These are phyloP conservation scores for Aricia agestis DNA, from an alignment of 1,140 invertebrate genomes.

Conservation along the genomic window DNA sequence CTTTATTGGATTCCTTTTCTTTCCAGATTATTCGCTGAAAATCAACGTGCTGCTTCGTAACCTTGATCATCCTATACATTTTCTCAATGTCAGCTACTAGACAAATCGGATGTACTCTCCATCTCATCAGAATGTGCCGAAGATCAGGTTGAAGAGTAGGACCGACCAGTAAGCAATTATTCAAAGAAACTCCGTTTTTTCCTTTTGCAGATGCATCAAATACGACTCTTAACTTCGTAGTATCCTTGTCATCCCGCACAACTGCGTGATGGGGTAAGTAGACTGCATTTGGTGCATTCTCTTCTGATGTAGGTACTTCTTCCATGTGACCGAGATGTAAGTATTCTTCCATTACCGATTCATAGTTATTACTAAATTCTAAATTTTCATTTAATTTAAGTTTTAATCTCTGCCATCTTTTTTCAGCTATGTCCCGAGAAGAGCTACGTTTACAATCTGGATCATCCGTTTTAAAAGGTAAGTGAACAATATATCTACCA, in stretches of 20 bases:
- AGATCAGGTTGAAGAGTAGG: slow-evolving; percentile 28
- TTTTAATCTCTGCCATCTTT: slow-evolving; percentile 22
- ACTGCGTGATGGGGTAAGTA: slow-evolving; percentile 31
- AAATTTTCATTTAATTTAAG: slow-evolving; percentile 16
- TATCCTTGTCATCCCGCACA: slow-evolving; percentile 26
- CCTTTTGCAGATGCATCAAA: slow-evolving; percentile 29
- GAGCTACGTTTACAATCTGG: slow-evolving; percentile 18
- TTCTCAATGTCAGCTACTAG: too few relatives aligned
- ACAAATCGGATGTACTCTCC: too few relatives aligned
- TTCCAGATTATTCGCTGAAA: slow-evolving; percentile 30
- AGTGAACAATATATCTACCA: slow-evolving; percentile 25
- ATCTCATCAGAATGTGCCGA: slow-evolving; percentile 25
- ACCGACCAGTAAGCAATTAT: slow-evolving; percentile 25
- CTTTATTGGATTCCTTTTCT: slow-evolving; percentile 6
- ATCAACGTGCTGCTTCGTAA: slow-evolving; percentile 17
- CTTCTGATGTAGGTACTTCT: slow-evolving; percentile 13
- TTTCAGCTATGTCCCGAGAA: slow-evolving; percentile 21
- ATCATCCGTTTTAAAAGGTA: slow-evolving; percentile 25
- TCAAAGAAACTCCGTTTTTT: slow-evolving; percentile 26
- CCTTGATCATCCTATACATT: slow-evolving; percentile 29
- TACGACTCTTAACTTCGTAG: slow-evolving; percentile 27
- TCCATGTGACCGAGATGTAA: slow-evolving; percentile 25
- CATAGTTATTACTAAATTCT: slow-evolving; percentile 21
- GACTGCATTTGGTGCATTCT: slow-evolving; percentile 16
- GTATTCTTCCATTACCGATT: slow-evolving; percentile 26